Evolutionary conservation across 1,140 invertebrate species (phyloP), one percentile per base, ranked within the genome.

Genomic region (Brachionus angularis): DNA sequence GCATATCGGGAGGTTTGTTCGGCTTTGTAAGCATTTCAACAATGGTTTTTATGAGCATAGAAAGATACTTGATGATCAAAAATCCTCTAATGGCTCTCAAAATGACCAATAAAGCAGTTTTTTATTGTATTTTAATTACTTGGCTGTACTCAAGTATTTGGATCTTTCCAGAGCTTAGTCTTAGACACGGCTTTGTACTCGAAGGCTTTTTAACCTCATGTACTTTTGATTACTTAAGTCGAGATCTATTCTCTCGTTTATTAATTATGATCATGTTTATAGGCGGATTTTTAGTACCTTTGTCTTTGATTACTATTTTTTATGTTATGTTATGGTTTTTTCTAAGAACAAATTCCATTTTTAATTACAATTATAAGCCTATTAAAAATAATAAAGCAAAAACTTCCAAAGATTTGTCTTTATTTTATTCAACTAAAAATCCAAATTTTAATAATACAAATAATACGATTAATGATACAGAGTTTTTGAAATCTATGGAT

Each of bases 201-300:
- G 49, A 52, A n/a, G 49, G 49, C 3, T 3, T 21, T 8, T n/a
- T 52, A 5, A 52, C 16, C 8, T 52, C 49, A 27, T 52, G 49
- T n/a, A 18, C 49, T 3, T 52, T 52, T 31, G 49, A 52, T 31
- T 52, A 52, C 23, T 27, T 52, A 27, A 52, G 49, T 31, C 49
- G 29, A 3, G 49, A 52, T 52, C 5, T 52, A 31, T 18, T 12
- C 2, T 27, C 49, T 3, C 5, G 49, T 3, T 2, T 52, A 14
- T 12, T 12, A 27, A 52, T 52, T 12, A 5, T 52, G 10, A 18
- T 18, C 3, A 52, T 52, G 49, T 12, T 52, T 3, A 12, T 31
- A 3, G 29, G 23, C 3, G 49, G 49, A 3, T 52, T 52, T 52
- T 5, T 52, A 2, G 8, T 52, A 4, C 49, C 49, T 18, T 52